Conservation (phyloP, 30 jellyfish, hydroid and myxozoan species). For the Cassiopea xamachana region DNA sequence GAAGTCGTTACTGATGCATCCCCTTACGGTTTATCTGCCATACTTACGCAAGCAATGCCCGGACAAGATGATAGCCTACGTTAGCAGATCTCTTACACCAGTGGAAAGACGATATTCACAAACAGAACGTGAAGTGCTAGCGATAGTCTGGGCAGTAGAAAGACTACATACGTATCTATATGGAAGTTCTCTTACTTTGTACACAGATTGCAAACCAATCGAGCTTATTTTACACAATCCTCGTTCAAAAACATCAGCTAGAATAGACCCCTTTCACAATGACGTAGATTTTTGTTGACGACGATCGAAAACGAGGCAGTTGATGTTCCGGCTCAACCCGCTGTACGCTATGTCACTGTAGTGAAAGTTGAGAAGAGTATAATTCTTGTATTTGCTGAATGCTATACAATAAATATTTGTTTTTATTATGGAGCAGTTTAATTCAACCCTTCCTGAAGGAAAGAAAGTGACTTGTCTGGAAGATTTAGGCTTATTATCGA, state of each 20-base stretch:
- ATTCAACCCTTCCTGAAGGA: conserved; percentile 18
- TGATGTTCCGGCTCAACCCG: conserved; percentile 1
- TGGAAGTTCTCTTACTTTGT: too few relatives aligned
- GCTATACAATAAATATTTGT: background rate
- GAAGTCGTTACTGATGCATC: too few relatives aligned
- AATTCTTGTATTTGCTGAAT: background rate
- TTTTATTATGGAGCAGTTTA: conserved; percentile 7
- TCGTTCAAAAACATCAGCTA: background rate
- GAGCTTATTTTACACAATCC: too few relatives aligned
- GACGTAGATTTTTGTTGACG: background rate
- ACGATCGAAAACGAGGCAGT: conserved; percentile 9
- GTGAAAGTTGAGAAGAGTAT: background rate
- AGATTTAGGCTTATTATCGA: background rate
- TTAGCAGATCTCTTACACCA: too few relatives aligned
- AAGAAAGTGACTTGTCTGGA: conserved; percentile 6
- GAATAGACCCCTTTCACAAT: background rate
- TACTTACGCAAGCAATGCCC: too few relatives aligned
- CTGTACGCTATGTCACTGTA: background rate
- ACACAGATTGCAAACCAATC: too few relatives aligned
- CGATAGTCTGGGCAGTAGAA: too few relatives aligned
- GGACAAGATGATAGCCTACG: too few relatives aligned
- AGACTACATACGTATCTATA: too few relatives aligned
- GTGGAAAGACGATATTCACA: too few relatives aligned
- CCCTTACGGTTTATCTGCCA: too few relatives aligned
- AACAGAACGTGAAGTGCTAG: too few relatives aligned